Evolutionary conservation across 2,797 vertebrate genomes (phyloP), one percentile per base, ranked within the genome.

Genomic region (Poecilia picta): DNA sequence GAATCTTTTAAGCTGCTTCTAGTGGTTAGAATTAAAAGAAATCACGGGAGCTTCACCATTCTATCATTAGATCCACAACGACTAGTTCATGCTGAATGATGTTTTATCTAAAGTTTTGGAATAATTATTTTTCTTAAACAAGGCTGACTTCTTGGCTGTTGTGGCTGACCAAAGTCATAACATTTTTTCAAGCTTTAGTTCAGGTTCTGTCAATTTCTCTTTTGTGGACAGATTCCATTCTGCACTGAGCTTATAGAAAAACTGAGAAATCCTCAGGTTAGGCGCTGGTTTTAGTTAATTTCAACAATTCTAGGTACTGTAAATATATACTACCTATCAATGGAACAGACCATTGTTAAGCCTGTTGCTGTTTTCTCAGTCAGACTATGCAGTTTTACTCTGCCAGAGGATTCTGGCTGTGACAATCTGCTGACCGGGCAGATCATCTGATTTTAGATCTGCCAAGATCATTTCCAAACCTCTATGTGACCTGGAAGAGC

Each of bases 391-490:
- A 33, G 28, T 31, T 31, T 31, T 16, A n/a, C 28, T 62, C 13
- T 62, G 11, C n/a, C 28, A 33, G 28, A 62, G 28, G 57, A 15
- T 62, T 15, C 57, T 62, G 57, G 28, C 28, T 33, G 57, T 2
- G 16, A 15, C 33, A 66, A 36, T 66, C 62, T 36, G 62, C 33
- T 39, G 62, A 66, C 20, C 4, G 10, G 8, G 18, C 31, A 66
- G 33, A 66, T 39, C 33, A 3, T 66, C 62, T 66, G 33, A 36
- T 36, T 31, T 36, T 66, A 66, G 8, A 36, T 64, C 31, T 64
- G 59, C 59, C 59, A 18, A 36, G 59, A 64, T 66, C 16, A 66
- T 39, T 66, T 66, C 33, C 62, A 66, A 66, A 66, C 62, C 33
- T 36, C 33, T 20, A 23, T 2, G 18, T 20, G 33, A 66, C 31